These are phyloP conservation scores for Drosophila leontia DNA, from an alignment of 1,140 invertebrate genomes.

Conservation along the genomic window DNA sequence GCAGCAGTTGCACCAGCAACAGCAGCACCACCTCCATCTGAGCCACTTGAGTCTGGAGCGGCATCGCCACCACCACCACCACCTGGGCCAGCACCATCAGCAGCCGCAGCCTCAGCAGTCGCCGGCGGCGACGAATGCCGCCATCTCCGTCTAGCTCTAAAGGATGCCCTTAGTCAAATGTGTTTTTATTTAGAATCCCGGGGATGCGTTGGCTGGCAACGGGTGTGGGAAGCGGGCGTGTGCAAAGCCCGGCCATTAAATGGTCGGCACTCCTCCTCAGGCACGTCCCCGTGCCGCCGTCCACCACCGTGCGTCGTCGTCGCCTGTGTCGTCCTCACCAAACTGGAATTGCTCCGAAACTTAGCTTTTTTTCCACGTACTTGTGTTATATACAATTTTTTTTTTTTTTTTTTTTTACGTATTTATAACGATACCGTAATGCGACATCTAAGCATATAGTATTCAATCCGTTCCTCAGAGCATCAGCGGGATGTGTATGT, in stretches of 20 bases:
- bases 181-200: conserved; percentile 15
- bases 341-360: conserved; percentile 51
- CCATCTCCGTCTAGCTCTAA: conserved; percentile 72
- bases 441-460: conserved; percentile 74
- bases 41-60: conserved; percentile 19
- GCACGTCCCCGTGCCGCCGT: background rate
- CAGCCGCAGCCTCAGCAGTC: conserved; percentile 47
- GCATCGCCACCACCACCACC: conserved; percentile 14
- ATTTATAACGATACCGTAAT: conserved; percentile 36
- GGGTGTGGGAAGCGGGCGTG: conserved; percentile 8
- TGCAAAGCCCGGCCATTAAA: conserved; percentile 37
- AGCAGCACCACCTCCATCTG: conserved; percentile 17
- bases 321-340: conserved; percentile 1
- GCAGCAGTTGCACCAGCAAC: conserved; percentile 25
- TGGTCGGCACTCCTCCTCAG: conserved; percentile 31
- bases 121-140: conserved; percentile 62
- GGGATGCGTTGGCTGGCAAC: background rate
- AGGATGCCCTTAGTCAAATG: conserved; percentile 44
- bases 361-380: conserved; percentile 71
- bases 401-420: conserved; percentile 23
- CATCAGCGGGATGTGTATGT: conserved; percentile 20
- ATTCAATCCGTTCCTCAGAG: conserved; percentile 78
- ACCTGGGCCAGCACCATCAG: conserved; percentile 29
- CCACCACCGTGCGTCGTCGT: background rate
- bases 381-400: conserved; percentile 60